phyloP scores from a whole-genome alignment of 1,140 invertebrate genomes.

The Octopus bimaculoides region DNA sequence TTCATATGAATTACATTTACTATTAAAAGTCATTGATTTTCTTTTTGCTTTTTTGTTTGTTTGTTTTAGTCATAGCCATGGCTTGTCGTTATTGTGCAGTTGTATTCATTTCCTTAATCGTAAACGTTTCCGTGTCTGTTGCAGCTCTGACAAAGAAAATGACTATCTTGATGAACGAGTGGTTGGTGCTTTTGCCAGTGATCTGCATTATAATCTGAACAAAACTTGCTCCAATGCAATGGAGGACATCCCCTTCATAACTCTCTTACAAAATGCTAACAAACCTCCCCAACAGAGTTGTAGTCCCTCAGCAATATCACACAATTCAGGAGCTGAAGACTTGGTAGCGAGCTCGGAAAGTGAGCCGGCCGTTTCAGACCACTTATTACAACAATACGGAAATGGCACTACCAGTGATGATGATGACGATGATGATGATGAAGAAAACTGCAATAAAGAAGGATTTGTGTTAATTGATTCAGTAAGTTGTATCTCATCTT shows the following conservation, averaged over 20 bases:
- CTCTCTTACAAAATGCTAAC: constrained; percentile 2
- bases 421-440: not conserved
- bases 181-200: constrained; percentile 6
- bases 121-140: not conserved
- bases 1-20: too few species aligned
- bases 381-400: not conserved
- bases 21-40: too few species aligned
- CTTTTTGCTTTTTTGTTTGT: too few species aligned
- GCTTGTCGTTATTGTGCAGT: too few species aligned
- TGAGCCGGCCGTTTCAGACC: not conserved
- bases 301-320: not conserved
- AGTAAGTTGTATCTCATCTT: not conserved
- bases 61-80: too few species aligned
- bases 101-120: too few species aligned
- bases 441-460: constrained; percentile 7
- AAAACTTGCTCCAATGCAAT: not conserved
- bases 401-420: not conserved
- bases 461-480: constrained; percentile 10
- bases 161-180: not conserved
- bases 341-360: not conserved
- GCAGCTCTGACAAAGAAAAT: constrained; percentile 9
- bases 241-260: constrained; percentile 12
- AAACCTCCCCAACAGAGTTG: not conserved
- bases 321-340: not conserved
- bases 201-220: not conserved